Evolutionary conservation across 2,888 invertebrate genomes (phyloP).

Genomic region (Acronicta alni): DNA sequence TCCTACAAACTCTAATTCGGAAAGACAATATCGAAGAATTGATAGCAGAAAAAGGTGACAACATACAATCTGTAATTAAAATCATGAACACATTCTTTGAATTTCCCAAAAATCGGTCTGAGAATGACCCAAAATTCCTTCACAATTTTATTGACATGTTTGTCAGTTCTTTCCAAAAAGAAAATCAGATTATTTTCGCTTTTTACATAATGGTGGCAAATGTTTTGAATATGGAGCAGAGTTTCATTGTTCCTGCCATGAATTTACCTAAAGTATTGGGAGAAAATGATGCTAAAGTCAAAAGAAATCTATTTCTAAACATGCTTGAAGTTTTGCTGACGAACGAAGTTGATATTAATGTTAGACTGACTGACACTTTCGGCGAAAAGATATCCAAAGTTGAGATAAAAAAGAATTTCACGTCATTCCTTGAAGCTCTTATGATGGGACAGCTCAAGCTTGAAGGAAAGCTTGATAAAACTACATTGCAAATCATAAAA

Average conservation of each 20-base stretch:
- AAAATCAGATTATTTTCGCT: slow-evolving; percentile 80
- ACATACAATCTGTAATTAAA: slow-evolving; percentile 82
- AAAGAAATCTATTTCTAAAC: slow-evolving; percentile 75
- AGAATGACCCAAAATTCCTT: slow-evolving; percentile 70
- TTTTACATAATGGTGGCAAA: slow-evolving; percentile 79
- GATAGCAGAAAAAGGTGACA: slow-evolving; percentile 81
- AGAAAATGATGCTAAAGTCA: slow-evolving; percentile 74
- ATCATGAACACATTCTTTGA: slow-evolving; percentile 80
- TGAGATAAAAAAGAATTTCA: slow-evolving; percentile 80
- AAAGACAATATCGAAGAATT: slow-evolving; percentile 79
- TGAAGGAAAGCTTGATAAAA: slow-evolving; percentile 77
- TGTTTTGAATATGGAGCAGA: slow-evolving; percentile 76
- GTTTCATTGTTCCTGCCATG: slow-evolving; percentile 76
- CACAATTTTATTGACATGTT: slow-evolving; percentile 79
- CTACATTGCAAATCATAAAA: slow-evolving; percentile 77
- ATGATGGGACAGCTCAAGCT: slow-evolving; percentile 79
- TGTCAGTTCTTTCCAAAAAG: slow-evolving; percentile 74
- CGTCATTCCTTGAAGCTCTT: slow-evolving; percentile 75
- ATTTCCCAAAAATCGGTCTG: slow-evolving; percentile 72
- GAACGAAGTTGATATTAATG: slow-evolving; percentile 81
- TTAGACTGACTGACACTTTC: slow-evolving; percentile 77
- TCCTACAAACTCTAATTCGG: slow-evolving; percentile 77
- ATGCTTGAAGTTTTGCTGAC: slow-evolving; percentile 74
- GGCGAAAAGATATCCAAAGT: slow-evolving; percentile 78
- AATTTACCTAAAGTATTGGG: slow-evolving; percentile 71